Evolutionary conservation across 2,113 vertebrate genomes (phyloP).

Genomic region (Pristiophorus japonicus): DNA sequence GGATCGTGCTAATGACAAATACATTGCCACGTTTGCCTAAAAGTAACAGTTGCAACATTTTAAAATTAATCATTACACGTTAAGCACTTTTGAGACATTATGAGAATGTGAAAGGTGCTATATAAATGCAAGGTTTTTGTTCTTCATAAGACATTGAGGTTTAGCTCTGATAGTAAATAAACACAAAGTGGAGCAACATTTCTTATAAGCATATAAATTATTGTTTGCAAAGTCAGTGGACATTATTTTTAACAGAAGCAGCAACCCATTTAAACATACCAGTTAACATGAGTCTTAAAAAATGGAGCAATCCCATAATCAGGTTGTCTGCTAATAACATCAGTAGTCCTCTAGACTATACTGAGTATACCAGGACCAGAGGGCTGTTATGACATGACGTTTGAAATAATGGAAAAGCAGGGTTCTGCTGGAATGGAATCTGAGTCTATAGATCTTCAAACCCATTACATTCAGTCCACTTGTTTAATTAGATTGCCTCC

Average conservation of each 20-base stretch:
- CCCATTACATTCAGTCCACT: constrained; percentile 18
- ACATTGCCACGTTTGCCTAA: background rate
- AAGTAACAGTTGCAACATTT: background rate
- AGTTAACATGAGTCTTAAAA: background rate
- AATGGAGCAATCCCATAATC: background rate
- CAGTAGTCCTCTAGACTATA: too few relatives aligned
- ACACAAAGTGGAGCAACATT: background rate
- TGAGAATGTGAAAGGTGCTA: background rate
- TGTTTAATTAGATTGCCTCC: constrained; percentile 1
- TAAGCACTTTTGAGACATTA: background rate
- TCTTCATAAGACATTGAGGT: background rate
- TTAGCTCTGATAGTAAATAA: background rate
- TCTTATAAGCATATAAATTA: background rate
- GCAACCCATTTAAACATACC: background rate
- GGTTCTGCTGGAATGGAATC: background rate
- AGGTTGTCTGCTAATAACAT: background rate
- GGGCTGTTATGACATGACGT: background rate
- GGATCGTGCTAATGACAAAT: background rate
- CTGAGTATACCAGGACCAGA: background rate
- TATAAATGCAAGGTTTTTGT: background rate
- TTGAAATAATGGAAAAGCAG: background rate
- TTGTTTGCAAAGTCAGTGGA: background rate
- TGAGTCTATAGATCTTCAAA: background rate
- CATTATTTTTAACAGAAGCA: background rate
- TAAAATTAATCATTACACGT: background rate